Evolutionary conservation across 2,888 invertebrate species (phyloP).

Genomic region (Leptura quadrifasciata): DNA sequence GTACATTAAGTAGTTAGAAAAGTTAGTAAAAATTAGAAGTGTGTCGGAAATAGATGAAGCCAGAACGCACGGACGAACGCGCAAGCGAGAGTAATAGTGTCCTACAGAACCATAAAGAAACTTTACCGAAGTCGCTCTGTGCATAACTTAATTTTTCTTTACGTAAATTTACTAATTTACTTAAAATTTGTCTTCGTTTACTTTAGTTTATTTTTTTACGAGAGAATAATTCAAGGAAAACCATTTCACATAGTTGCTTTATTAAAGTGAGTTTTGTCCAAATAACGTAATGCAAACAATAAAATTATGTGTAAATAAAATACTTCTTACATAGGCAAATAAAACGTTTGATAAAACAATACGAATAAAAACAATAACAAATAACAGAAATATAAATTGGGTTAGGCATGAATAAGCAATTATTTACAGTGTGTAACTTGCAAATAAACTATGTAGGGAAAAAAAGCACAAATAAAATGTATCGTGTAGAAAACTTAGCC

Average conservation of each 20-base stretch:
- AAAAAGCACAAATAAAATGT: background rate
- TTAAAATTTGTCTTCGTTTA: too few relatives aligned
- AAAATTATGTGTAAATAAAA: background rate
- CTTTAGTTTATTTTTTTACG: background rate
- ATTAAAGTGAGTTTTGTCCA: background rate
- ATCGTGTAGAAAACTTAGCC: too few relatives aligned
- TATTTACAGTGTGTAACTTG: background rate
- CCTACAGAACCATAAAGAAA: too few relatives aligned
- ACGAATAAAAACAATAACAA: background rate
- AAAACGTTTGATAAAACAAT: background rate
- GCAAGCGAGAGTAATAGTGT: too few relatives aligned
- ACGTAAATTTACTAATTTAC: too few relatives aligned
- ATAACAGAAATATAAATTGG: background rate
- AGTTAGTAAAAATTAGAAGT: too few relatives aligned
- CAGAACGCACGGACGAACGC: too few relatives aligned
- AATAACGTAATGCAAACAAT: background rate
- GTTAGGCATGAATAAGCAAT: constrained; percentile 8
- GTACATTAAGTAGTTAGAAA: too few relatives aligned
- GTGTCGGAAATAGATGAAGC: too few relatives aligned
- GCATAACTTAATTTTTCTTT: too few relatives aligned
- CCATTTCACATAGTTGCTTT: background rate
- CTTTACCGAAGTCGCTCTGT: too few relatives aligned
- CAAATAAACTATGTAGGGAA: background rate
- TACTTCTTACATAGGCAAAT: background rate
- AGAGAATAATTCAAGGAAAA: background rate